A percentile compares a stretch with the other conserved stretches of the same genome.
Evolutionary conservation across 2,888 invertebrate genomes (phyloP).

Genomic region (Conchocele bisecta): DNA sequence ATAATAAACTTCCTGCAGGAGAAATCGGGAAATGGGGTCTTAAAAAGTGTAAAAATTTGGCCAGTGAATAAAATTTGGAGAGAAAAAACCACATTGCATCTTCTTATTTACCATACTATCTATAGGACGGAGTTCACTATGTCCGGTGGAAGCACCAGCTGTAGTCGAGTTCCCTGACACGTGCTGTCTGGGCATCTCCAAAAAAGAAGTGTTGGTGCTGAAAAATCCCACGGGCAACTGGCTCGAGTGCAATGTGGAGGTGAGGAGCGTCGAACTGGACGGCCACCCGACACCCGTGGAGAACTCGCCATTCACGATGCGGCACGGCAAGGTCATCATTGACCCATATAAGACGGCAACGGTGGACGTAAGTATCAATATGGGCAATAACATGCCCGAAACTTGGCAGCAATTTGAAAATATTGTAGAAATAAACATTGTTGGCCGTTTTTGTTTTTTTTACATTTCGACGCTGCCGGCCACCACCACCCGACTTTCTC

Average conservation of each 20-base stretch:
- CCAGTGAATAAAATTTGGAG: too few relatives aligned
- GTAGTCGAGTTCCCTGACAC: constrained; percentile 68
- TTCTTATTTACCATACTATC: neutral
- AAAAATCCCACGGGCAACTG: constrained; percentile 70
- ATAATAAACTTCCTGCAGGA: too few relatives aligned
- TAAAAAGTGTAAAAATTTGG: too few relatives aligned
- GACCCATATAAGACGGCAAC: constrained; percentile 69
- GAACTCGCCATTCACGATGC: constrained; percentile 68
- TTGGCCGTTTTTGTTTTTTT: too few relatives aligned
- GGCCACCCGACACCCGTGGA: constrained; percentile 21
- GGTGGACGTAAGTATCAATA: constrained; percentile 64
- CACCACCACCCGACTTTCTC: too few relatives aligned
- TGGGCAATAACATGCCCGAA: too few relatives aligned
- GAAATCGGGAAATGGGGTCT: too few relatives aligned
- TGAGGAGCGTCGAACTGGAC: constrained; percentile 49
- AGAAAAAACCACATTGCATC: too few relatives aligned
- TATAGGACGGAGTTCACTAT: constrained; percentile 23
- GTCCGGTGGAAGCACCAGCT: constrained; percentile 66
- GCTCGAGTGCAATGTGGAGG: constrained; percentile 69
- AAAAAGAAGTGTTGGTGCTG: constrained; percentile 62
- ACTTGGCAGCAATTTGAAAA: too few relatives aligned
- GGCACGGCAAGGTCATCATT: constrained; percentile 69
- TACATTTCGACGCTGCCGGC: too few relatives aligned
- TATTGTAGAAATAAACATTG: too few relatives aligned
- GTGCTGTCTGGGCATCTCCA: constrained; percentile 75